Base-by-base conservation (phyloP, 2,888 invertebrate genomes). In the Chrysomela aeneicollis region DNA sequence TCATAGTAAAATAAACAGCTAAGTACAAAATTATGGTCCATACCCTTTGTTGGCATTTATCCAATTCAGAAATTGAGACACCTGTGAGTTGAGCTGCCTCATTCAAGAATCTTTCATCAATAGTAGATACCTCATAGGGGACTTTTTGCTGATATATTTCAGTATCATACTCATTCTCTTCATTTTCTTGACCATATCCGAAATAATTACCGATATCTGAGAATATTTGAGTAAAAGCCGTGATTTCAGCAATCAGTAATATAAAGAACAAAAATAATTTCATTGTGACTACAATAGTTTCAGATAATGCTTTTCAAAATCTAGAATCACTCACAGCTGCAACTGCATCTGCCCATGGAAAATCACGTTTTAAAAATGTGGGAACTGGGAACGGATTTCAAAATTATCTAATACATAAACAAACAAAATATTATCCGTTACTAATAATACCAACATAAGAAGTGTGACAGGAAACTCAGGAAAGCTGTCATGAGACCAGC, bases 41-140 rank as follows among this genome's bases (percentile, higher is more conserved):
- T 79, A 87, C 87, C 77, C 85, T 85, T 71, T 89, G 89, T 74
- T 89, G 88, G 77, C 90, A 90, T 9, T 84, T 83, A 79, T 89
- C 89, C 55, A 89, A 77, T 1, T 87, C 86, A 0, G 88, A 83
- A 66, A 86, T 79, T 59, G 84, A 83, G 61, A 87, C 83, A 10
- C 87, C 85, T 1, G 86, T 85, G 54, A 87, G 83, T 76, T 87
- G 86, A 12, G 86, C 83, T 21, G 88, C 88, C 77, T 88, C 87
- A 57, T 84, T 83, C n/a, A 89, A 81, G 73, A 89, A 89, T 70
- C 87, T 88, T 71, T 89, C 88, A 75, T 89, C 89, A 1, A 80
- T 77, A 17, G 82, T 80, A 30, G 83, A 79, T n/a, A 86, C 82
- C 81, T 88, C 87, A 75, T 86, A 88, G 4, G 85, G 85, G 19